These are phyloP conservation scores for Syngnathoides biaculeatus DNA, from an alignment of 2,113 vertebrate species.

Conservation along the genomic window DNA sequence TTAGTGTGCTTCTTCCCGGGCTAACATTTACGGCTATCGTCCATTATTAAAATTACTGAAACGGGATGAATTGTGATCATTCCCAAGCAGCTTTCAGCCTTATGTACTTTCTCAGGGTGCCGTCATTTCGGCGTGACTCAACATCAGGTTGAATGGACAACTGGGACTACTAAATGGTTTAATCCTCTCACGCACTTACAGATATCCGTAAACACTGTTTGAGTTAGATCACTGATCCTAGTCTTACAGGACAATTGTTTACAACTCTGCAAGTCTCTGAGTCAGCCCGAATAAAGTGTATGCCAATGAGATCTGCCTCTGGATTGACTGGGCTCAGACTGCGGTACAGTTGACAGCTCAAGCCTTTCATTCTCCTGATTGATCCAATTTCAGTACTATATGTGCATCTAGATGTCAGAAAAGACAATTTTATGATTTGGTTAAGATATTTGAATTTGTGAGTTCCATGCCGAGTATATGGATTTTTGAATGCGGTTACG, in stretches of 20 bases:
- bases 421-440: slow-evolving; percentile 10
- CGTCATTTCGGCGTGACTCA: slow-evolving; percentile 29
- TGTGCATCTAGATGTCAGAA: slow-evolving; percentile 15
- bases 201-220: slow-evolving; percentile 7
- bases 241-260: slow-evolving; percentile 42
- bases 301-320: slow-evolving; percentile 13
- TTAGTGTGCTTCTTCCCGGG: no score
- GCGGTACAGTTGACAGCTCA: slow-evolving; percentile 37
- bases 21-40: no score
- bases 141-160: slow-evolving; percentile 45
- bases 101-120: slow-evolving; percentile 29
- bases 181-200: slow-evolving; percentile 21
- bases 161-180: slow-evolving; percentile 36
- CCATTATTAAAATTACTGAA: background rate
- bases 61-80: slow-evolving; percentile 1
- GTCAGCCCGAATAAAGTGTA: slow-evolving; percentile 4
- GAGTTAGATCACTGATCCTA: slow-evolving; percentile 31
- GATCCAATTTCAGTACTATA: slow-evolving; percentile 28
- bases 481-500: background rate
- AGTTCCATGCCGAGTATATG: background rate
- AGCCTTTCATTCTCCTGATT: slow-evolving; percentile 52
- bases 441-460: background rate
- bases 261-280: slow-evolving; percentile 14
- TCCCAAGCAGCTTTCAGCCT: slow-evolving; percentile 7
- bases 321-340: slow-evolving; percentile 57